Percentiles rank a stretch among this genome's conserved stretches.
These are phyloP conservation scores for Parotocinclus haroldoi DNA, from an alignment of 2,797 vertebrate genomes.

Conservation along the genomic window DNA sequence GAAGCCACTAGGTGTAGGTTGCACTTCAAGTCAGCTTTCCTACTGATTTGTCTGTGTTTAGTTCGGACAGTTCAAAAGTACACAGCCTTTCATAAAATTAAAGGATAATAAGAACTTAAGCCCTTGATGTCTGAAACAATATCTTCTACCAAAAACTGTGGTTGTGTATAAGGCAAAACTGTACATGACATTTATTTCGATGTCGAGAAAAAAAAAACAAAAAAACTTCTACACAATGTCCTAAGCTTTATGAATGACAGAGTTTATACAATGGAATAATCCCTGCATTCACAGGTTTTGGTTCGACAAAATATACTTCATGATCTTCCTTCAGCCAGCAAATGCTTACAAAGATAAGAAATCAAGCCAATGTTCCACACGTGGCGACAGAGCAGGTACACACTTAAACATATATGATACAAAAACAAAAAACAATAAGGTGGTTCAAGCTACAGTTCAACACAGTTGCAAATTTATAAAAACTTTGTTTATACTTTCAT, in stretches of 20 bases:
- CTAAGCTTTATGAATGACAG: conserved; percentile 40
- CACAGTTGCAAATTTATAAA: conserved; percentile 1
- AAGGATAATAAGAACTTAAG: conserved; percentile 13
- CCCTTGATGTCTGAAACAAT: conserved; percentile 11
- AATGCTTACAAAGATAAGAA: too few species aligned
- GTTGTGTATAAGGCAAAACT: not conserved
- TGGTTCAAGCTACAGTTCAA: conserved; percentile 21
- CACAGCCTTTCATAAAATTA: not conserved
- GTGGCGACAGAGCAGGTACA: conserved; percentile 41
- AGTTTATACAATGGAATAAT: conserved; percentile 41
- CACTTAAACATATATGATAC: conserved; percentile 50
- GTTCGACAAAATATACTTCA: conserved; percentile 32
- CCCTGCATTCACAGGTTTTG: conserved; percentile 29
- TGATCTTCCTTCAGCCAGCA: conserved; percentile 41
- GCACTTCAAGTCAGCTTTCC: not conserved
- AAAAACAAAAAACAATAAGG: conserved; percentile 38
- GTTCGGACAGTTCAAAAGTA: not conserved
- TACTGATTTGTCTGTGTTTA: too few species aligned
- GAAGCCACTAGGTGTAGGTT: conserved; percentile 14
- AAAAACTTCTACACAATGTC: conserved; percentile 33
- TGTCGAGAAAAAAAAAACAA: conserved; percentile 18
- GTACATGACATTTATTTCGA: not conserved
- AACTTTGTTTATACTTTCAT: not conserved
- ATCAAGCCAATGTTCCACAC: conserved; percentile 31
- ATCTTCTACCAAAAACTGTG: not conserved